Evolutionary conservation across 2,113 vertebrate species (phyloP), one percentile per base, ranked within the genome.

Genomic region (Macquaria ambigua): DNA sequence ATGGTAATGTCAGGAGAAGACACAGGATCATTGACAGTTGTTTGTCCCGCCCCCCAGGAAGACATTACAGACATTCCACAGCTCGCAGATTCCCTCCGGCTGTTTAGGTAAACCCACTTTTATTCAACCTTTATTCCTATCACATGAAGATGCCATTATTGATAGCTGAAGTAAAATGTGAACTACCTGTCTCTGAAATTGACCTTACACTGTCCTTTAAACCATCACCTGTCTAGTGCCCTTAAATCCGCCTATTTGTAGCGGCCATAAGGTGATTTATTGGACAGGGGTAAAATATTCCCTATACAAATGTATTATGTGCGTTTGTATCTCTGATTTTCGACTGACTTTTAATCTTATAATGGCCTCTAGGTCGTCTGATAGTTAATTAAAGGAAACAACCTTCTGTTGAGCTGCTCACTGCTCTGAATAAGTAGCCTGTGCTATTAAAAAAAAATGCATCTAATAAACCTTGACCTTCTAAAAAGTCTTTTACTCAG

Each of bases 61-160:
- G 98, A 99, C 95, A 99, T 99, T 92, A 99, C 98, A 91, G 98
- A 98, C 90, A 98, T 99, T 93, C 98, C 98, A 23, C 96, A 97
- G 89, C 96, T 99, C 90, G 96, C 98, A 89, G 97, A 99, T 93
- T 89, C 95, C 92, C 97, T 99, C 80, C 97, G 94, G 88, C 95
- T 99, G 82, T 97, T 99, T 93, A 97, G 97, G 98, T 99, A 95
- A 97, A 95, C 93, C 69, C 34, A 64, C 48, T 76, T 74, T 79
- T 66, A 59, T 55, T 81, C 23, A 10, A 28, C 43, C 66, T 76
- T 12, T 23, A 20, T 46, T 74, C 9, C 59, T 61, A 4, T 68
- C 4, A 28, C 25, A 53, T 61, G 21, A 64, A 70, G 55, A 74
- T 48, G 41, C 10, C 5, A 11, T 23, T 23, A 20, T 46, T 28